Conservation (phyloP, 1,140 invertebrate genomes). For the Drosophila sulfurigaster region DNA sequence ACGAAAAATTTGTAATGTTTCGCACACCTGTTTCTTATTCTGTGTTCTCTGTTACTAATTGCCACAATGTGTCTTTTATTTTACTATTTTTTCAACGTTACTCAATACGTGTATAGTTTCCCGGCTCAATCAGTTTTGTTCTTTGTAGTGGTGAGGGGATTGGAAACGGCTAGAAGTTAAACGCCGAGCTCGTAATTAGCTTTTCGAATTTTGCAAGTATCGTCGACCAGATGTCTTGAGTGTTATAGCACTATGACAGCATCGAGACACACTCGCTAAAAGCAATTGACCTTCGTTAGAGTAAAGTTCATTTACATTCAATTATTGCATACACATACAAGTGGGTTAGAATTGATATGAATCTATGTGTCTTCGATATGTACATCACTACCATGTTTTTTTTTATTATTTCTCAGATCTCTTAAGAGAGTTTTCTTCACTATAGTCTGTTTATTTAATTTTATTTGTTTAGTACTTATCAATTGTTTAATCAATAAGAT, state of each 20-base stretch:
- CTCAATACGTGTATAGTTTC: constrained; percentile 31
- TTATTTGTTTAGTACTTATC: too few relatives aligned
- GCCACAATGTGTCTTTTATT: constrained; percentile 73
- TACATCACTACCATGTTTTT: too few relatives aligned
- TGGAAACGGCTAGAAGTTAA: not conserved
- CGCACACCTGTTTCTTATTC: constrained; percentile 61
- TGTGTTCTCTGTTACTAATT: constrained; percentile 58
- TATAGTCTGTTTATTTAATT: too few relatives aligned
- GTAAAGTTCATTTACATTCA: constrained; percentile 67
- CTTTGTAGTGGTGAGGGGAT: not conserved
- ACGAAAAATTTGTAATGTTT: constrained; percentile 51
- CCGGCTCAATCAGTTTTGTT: constrained; percentile 59
- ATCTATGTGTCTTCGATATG: too few relatives aligned
- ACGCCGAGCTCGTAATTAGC: constrained; percentile 55
- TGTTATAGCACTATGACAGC: constrained; percentile 57
- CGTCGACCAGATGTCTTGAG: constrained; percentile 43
- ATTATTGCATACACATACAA: constrained; percentile 48
- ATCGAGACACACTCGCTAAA: constrained; percentile 49
- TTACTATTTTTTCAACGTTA: constrained; percentile 53
- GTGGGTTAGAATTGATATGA: too few relatives aligned
- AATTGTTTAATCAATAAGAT: too few relatives aligned
- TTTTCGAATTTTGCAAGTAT: constrained; percentile 23
- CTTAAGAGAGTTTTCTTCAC: too few relatives aligned
- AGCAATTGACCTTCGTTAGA: constrained; percentile 75
- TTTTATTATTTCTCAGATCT: too few relatives aligned